Percentiles rank a stretch among this genome's conserved stretches.
Conservation (phyloP, 2,113 vertebrate genomes). For the Corythornis madagascariensis region DNA sequence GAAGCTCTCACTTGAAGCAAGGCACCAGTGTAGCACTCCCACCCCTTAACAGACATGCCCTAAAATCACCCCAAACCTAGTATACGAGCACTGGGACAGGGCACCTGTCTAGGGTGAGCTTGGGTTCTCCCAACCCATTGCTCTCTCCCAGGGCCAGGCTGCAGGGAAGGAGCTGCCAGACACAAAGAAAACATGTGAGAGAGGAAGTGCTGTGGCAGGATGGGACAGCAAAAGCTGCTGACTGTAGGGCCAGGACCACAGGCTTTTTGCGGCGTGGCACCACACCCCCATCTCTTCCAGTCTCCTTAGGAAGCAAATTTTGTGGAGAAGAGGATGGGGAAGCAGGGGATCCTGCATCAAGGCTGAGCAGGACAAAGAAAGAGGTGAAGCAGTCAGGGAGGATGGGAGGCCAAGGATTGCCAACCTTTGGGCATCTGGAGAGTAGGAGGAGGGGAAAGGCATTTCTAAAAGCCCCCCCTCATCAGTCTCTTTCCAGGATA, state of each 20-base stretch:
- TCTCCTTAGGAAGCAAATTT: neutral
- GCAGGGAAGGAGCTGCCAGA: neutral
- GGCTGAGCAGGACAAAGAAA: neutral
- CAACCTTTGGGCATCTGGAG: neutral
- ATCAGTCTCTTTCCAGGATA: neutral
- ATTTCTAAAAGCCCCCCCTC: neutral
- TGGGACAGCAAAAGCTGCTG: neutral
- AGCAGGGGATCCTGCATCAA: fast-evolving
- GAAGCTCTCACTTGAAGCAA: neutral
- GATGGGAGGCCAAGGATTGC: neutral
- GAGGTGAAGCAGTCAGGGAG: neutral
- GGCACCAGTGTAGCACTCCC: neutral
- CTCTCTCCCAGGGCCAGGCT: neutral
- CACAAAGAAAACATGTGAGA: constrained; percentile 2
- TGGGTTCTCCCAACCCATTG: neutral
- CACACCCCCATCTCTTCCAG: neutral
- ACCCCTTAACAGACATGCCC: fast-evolving
- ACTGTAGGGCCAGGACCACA: neutral
- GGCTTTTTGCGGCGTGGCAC: neutral
- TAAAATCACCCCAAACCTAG: neutral
- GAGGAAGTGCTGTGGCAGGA: neutral
- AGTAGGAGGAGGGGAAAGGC: neutral
- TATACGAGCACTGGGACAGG: neutral
- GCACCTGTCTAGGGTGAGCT: neutral
- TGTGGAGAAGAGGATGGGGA: neutral